Conservation (phyloP, 2,888 invertebrate genomes). For the Idaea biselata region DNA sequence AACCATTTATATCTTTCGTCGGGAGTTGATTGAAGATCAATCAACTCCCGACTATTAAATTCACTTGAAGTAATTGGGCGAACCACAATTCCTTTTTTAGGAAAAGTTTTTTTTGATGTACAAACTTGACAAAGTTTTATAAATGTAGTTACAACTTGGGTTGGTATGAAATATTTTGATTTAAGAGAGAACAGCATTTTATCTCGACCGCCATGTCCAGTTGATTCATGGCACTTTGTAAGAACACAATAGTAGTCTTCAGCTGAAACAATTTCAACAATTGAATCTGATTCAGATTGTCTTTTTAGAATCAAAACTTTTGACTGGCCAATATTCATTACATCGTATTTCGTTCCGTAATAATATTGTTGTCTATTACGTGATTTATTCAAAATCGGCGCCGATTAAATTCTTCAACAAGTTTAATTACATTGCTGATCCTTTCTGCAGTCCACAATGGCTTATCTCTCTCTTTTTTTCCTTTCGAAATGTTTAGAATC, state of each 20-base stretch:
- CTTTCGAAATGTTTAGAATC: no score
- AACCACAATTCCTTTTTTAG: conserved; percentile 26
- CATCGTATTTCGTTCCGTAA: conserved; percentile 19
- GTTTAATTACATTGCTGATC: conserved; percentile 12
- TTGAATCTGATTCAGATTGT: conserved; percentile 5
- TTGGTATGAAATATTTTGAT: conserved; percentile 15
- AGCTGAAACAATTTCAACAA: conserved; percentile 16
- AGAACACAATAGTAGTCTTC: conserved; percentile 22
- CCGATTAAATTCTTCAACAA: conserved; percentile 14
- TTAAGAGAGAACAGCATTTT: conserved; percentile 16
- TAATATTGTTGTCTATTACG: conserved; percentile 15
- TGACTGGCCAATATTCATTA: conserved; percentile 8
- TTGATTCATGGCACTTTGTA: conserved; percentile 9
- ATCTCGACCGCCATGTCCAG: conserved; percentile 22
- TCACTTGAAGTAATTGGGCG: no score
- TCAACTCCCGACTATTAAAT: conserved; percentile 33
- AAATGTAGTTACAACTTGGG: conserved; percentile 18
- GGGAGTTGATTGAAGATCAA: conserved; percentile 12
- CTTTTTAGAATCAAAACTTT: conserved; percentile 19
- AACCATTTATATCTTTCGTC: conserved; percentile 43
- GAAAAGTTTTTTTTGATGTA: conserved; percentile 23
- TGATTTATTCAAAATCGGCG: neutral
- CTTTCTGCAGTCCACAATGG: conserved; percentile 18
- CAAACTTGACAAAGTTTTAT: conserved; percentile 28
- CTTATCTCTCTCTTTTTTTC: conserved; percentile 7